Conservation (phyloP, 1,140 invertebrate species). For the Atta colombica region DNA sequence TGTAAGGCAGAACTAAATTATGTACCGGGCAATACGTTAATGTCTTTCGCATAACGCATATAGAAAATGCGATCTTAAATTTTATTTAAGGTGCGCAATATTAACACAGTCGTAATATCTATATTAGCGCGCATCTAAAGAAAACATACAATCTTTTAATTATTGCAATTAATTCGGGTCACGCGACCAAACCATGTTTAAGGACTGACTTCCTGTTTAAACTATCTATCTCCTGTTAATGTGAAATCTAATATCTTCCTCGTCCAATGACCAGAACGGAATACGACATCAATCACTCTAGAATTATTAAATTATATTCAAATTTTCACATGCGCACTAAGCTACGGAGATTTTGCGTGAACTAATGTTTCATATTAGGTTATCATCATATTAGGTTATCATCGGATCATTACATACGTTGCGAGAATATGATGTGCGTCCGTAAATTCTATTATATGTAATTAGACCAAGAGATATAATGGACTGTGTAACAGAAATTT, state of each 20-base stretch:
- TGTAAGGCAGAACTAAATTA: slow-evolving; percentile 41
- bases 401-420: slow-evolving; percentile 28
- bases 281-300: slow-evolving; percentile 20
- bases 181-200: background rate
- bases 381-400: background rate
- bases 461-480: slow-evolving; percentile 33
- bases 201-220: slow-evolving; percentile 6
- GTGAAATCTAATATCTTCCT: slow-evolving; percentile 30
- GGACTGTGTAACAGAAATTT: background rate
- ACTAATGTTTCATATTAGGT: slow-evolving; percentile 39
- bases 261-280: background rate
- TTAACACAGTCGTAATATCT: slow-evolving; percentile 19
- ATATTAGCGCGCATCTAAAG: background rate
- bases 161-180: slow-evolving; percentile 21
- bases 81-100: background rate
- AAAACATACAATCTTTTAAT: background rate
- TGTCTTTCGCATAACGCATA: background rate
- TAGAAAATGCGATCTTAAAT: slow-evolving; percentile 41
- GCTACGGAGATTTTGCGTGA: background rate
- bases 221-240: background rate
- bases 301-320: slow-evolving; percentile 29
- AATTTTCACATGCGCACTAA: slow-evolving; percentile 18
- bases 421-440: background rate
- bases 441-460: slow-evolving; percentile 38
- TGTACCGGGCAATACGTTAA: slow-evolving; percentile 29